Evolutionary conservation across 2,797 vertebrate genomes (phyloP).

Genomic region (Phylloscopus collybita): DNA sequence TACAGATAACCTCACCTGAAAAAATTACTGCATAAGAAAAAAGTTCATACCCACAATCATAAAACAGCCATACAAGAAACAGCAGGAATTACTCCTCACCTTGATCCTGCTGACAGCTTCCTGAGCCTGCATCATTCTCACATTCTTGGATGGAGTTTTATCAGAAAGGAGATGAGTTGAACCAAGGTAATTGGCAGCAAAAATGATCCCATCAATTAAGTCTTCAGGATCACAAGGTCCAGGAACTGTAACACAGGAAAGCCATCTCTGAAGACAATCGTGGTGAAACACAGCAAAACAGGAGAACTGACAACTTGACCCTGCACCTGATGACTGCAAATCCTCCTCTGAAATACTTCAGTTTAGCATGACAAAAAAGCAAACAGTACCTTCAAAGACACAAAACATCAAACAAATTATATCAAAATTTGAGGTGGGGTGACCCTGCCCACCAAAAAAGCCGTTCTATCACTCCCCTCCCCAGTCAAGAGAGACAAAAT

Average conservation of each 20-base stretch:
- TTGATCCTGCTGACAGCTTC: slow-evolving; percentile 96
- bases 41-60: neutral
- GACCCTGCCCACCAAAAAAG: neutral
- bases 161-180: slow-evolving; percentile 96
- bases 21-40: neutral
- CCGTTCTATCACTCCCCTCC: neutral
- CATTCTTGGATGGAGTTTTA: slow-evolving; percentile 96
- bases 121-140: slow-evolving; percentile 98
- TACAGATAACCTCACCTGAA: neutral
- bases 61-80: neutral
- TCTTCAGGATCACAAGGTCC: slow-evolving; percentile 98
- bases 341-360: neutral
- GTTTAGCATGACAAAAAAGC: neutral
- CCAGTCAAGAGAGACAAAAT: neutral
- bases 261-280: slow-evolving; percentile 1
- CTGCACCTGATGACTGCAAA: neutral
- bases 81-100: slow-evolving; percentile 77
- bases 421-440: neutral
- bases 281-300: neutral
- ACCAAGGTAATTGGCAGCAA: slow-evolving; percentile 96
- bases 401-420: neutral
- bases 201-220: slow-evolving; percentile 96
- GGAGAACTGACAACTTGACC: neutral
- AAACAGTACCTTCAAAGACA: neutral
- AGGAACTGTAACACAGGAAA: slow-evolving; percentile 84